Conservation (phyloP, 2,797 vertebrate species). For the Sternarchorhynchus goeldii region DNA sequence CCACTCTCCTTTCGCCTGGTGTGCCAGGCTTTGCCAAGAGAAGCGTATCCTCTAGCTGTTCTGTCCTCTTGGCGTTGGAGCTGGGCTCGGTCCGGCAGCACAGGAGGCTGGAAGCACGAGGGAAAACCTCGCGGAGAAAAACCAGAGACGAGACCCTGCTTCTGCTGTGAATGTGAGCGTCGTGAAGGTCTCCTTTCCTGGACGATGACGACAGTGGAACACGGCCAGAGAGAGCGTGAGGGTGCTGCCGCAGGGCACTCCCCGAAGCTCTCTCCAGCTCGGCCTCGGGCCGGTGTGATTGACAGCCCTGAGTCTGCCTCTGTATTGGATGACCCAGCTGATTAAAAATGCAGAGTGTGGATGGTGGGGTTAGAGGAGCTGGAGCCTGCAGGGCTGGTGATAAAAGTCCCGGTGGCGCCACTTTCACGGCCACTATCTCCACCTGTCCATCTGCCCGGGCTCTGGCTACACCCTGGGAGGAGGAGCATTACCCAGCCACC, state of each 20-base stretch:
- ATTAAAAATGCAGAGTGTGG: conserved; percentile 79
- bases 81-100: too few relatives aligned
- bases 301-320: conserved; percentile 70
- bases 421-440: conserved; percentile 76
- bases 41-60: conserved; percentile 4
- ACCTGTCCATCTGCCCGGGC: conserved; percentile 80
- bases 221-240: conserved; percentile 41
- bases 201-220: conserved; percentile 56
- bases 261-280: conserved; percentile 37
- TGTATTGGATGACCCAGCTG: conserved; percentile 72
- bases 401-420: conserved; percentile 72
- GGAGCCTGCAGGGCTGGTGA: conserved; percentile 71
- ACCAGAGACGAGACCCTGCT: conserved; percentile 26
- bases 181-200: conserved; percentile 63
- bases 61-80: too few relatives aligned
- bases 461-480: conserved; percentile 45
- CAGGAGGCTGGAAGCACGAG: too few relatives aligned
- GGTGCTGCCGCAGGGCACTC: conserved; percentile 31
- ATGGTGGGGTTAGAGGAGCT: conserved; percentile 71
- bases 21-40: conserved; percentile 8
- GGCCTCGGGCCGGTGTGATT: conserved; percentile 63
- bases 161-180: conserved; percentile 62
- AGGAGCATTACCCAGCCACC: conserved; percentile 52
- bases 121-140: too few relatives aligned
- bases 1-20: conserved; percentile 58